Base-by-base conservation (phyloP, 1,140 invertebrate genomes). In the Drosophila kepulauana region DNA sequence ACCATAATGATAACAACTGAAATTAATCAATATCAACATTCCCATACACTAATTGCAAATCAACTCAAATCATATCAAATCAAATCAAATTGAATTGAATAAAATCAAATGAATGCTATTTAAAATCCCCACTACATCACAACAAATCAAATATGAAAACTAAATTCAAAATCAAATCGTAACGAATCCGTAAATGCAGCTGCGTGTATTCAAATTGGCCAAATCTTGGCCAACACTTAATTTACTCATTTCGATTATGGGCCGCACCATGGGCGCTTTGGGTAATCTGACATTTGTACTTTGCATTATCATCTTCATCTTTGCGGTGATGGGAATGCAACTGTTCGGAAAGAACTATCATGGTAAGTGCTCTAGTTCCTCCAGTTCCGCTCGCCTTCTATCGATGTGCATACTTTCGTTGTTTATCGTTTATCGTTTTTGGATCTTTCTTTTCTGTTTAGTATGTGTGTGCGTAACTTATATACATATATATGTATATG, bases 201-300 rank as follows among this genome's bases (percentile, higher is more conserved):
- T 99, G 86, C 95, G 98, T 95, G 98, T 99, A 91, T 99, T 99
- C 95, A 99, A 99, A 95, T 94, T 99, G 93, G 98, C 98, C 68
- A 99, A 99, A 94, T 99, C 98, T 58, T 99, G 98, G 98, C 98
- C 97, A 78, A 99, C 98, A 76, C 94, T 99, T 91, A 99, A 99
- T 95, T 95, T 99, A 94, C 95, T 99, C 81, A 99, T 99, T 92
- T 98, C 98, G 81, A 99, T 99, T 93, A 99, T 99, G 96, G 98
- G 97, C 75, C 96, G 97, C 94, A 99, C 98, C 30, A 97, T 99
- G 94, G 98, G 98, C 88, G 98, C 98, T 86, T 95, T 99, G 93
- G 98, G 98, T 94, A 99, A 99, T 94, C 94, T 99, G 93, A 98
- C 97, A 79, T 98, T 99, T 94, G 97, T 99, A 78, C 95, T 99